These are phyloP conservation scores for Rhinichthys klamathensis DNA, from an alignment of 2,113 vertebrate species.

Conservation along the genomic window DNA sequence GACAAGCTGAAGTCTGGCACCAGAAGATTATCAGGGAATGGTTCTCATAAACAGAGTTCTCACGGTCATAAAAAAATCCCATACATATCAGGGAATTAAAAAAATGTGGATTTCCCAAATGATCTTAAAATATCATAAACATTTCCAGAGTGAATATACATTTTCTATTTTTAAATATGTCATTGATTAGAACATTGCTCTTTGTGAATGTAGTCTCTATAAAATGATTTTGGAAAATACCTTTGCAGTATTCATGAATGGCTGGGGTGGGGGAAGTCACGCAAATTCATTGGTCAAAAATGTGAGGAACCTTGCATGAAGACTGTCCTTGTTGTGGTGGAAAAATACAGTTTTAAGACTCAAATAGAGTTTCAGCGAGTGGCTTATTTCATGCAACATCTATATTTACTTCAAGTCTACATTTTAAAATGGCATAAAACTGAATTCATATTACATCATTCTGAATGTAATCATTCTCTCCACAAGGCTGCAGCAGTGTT, in stretches of 20 bases:
- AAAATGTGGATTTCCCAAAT: too few species aligned
- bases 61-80: slow-evolving; percentile 8
- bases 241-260: background rate
- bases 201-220: background rate
- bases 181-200: background rate
- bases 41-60: slow-evolving; percentile 11
- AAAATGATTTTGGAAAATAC: background rate
- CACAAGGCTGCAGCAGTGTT: background rate
- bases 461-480: background rate
- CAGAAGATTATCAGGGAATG: slow-evolving; percentile 20
- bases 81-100: too few species aligned
- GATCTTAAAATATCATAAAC: background rate
- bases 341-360: background rate
- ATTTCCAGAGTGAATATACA: background rate
- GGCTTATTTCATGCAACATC: background rate
- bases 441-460: background rate
- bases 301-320: background rate
- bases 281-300: background rate
- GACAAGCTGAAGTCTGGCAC: slow-evolving; percentile 11
- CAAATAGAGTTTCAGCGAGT: background rate
- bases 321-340: background rate
- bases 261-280: background rate
- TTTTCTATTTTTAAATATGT: background rate
- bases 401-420: background rate
- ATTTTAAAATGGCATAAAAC: background rate